Evolutionary conservation across 2,797 vertebrate species (phyloP), one percentile per base, ranked within the genome.

Genomic region (Dromococcyx pavoninus): DNA sequence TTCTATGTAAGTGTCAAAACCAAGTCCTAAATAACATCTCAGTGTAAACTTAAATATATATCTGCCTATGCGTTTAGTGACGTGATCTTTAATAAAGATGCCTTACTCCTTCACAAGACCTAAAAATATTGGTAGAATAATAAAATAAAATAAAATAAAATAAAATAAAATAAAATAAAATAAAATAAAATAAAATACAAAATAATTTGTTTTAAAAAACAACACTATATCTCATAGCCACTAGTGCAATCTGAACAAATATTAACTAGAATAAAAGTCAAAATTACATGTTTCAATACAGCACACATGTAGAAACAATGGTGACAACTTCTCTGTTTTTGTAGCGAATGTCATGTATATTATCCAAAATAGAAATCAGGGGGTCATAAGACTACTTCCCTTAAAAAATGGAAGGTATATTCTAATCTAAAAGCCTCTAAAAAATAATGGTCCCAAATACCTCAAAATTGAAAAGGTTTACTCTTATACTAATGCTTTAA

Each of bases 401-500:
- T 61, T 32, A 8, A 56, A 61, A 51, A 56, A 84, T 4, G 3
- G 51, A 65, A 70, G 2, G 14, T 21, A 61, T 13, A 19, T 61
- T 58, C 14, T 79, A 71, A 89, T 62, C 7, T 66, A 39, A 64
- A 81, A 33, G 32, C 54, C 8, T 83, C 13, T 57, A 21, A 39
- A 65, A 81, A 53, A 39, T 14, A 48, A 70, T 25, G 17, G 28
- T 46, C 32, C 24, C 6, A 2, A 33, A 13, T 50, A 60, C 4
- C 9, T 61, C 21, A 24, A 48, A 91, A 76, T 71, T 35, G 4
- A 41, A 70, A 89, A 70, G 19, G 65, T 88, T 95, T 96, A 64
- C 96, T 91, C 73, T 91, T 86, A 86, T 61, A 51, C 51, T 85
- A 89, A 85, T 78, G 28, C 23, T 69, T 83, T 66, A 94, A 65